A percentile compares a stretch with the other conserved stretches of the same genome.
Conservation (phyloP, 2,113 vertebrate species). For the Tautogolabrus adspersus region DNA sequence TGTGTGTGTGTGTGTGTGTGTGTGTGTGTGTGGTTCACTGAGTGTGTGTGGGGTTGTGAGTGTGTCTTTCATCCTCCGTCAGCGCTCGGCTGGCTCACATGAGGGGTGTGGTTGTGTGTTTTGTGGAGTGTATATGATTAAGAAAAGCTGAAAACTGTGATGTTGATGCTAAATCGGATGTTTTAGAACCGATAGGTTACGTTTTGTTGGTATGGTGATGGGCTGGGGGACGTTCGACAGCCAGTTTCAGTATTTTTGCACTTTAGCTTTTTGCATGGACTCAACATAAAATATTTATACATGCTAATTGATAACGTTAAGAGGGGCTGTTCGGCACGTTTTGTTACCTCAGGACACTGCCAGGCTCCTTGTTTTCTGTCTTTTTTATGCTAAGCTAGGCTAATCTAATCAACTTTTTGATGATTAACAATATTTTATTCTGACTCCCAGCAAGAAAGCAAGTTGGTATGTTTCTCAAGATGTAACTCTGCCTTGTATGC, state of each 20-base stretch:
- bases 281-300: not conserved
- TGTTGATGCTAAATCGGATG: not conserved
- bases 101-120: constrained; percentile 35
- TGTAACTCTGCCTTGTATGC: not conserved
- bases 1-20: not conserved
- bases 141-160: not conserved
- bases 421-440: not conserved
- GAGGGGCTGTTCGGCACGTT: not conserved
- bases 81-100: constrained; percentile 12
- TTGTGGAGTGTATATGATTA: constrained; percentile 17
- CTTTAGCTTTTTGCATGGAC: not conserved
- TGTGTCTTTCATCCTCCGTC: constrained; percentile 12
- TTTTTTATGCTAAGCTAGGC: not conserved
- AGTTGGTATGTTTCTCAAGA: not conserved
- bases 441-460: not conserved
- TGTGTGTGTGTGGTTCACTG: not conserved
- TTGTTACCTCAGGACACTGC: not conserved
- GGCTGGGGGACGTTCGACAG: too few species aligned
- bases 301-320: not conserved
- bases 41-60: not conserved
- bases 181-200: too few species aligned
- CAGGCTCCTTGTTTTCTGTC: not conserved
- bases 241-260: not conserved
- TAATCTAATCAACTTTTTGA: not conserved
- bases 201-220: too few species aligned